A percentile compares a stretch with the other conserved stretches of the same genome.
These are phyloP conservation scores for Arctocebus calabarensis DNA, from an alignment of 2,797 vertebrate species.

Conservation along the genomic window DNA sequence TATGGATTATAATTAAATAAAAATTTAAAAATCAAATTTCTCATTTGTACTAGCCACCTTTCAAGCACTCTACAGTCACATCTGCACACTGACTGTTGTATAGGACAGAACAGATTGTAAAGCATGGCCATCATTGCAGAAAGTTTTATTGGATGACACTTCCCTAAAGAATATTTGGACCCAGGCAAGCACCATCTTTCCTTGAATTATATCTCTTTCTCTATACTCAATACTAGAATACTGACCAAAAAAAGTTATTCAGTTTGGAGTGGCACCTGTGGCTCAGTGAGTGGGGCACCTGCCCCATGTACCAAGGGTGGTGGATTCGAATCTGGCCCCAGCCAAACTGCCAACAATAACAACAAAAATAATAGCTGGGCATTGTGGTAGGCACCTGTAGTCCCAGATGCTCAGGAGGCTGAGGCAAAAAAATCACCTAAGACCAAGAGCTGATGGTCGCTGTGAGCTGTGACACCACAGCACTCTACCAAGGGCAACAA, in stretches of 20 bases:
- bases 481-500: no score
- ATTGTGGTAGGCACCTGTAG: no score
- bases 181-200: neutral
- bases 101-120: neutral
- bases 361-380: no score
- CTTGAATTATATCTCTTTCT: neutral
- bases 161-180: neutral
- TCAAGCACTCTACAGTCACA: neutral
- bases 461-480: no score
- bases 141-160: neutral
- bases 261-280: neutral
- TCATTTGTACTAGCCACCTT: neutral
- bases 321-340: no score
- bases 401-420: no score
- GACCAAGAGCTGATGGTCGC: no score
- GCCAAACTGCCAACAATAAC: no score
- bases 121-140: neutral
- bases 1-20: conserved; percentile 32
- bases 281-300: no score
- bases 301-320: no score
- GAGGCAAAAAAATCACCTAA: no score
- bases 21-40: neutral
- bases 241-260: neutral
- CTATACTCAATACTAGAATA: no score
- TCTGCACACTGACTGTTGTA: neutral